Conservation (phyloP, 2,888 invertebrate genomes). For the Sylvicola cinctus region DNA sequence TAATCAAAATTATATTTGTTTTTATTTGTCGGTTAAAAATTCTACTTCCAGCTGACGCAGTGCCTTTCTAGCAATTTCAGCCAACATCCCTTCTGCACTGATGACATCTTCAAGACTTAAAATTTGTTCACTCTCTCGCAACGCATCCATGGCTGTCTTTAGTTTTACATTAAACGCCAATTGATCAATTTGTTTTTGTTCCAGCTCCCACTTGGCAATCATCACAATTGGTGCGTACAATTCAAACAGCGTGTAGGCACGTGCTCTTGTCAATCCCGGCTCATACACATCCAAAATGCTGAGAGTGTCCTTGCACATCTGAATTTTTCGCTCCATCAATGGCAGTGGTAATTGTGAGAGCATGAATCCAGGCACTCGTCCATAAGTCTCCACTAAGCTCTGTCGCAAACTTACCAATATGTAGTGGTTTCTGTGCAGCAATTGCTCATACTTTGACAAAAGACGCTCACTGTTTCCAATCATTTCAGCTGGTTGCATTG, state of each 20-base stretch:
- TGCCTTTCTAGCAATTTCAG: neutral
- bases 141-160: neutral
- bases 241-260: conserved; percentile 64
- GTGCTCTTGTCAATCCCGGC: conserved; percentile 55
- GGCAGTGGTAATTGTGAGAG: conserved; percentile 52
- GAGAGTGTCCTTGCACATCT: conserved; percentile 47
- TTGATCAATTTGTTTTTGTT: neutral
- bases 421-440: conserved; percentile 59
- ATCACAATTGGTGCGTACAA: conserved; percentile 57
- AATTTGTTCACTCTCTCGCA: neutral
- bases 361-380: conserved; percentile 47
- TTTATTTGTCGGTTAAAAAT: no score
- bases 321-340: conserved; percentile 50
- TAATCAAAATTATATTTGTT: no score
- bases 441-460: conserved; percentile 38
- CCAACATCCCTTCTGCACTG: neutral
- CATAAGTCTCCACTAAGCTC: conserved; percentile 56
- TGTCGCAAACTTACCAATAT: conserved; percentile 44
- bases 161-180: neutral
- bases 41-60: no score
- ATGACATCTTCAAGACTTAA: neutral
- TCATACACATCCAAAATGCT: conserved; percentile 48
- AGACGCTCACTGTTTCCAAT: conserved; percentile 43
- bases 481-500: conserved; percentile 34
- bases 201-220: conserved; percentile 42